Conservation (phyloP, 2,888 invertebrate species). For the Drepana falcataria region DNA sequence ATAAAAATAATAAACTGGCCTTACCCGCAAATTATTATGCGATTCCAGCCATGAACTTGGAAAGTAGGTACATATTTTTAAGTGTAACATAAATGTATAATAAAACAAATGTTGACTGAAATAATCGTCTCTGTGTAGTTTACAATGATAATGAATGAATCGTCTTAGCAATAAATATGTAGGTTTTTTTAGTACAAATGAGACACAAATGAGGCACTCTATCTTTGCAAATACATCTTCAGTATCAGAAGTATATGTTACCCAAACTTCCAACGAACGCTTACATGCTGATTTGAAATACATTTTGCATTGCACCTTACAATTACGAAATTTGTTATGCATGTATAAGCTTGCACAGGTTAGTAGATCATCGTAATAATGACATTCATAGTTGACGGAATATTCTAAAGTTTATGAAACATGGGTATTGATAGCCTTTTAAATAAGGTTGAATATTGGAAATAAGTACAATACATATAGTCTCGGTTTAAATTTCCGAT, state of each 20-base stretch:
- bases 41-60: conserved; percentile 66
- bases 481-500: conserved; percentile 51
- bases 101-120: conserved; percentile 74
- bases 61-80: conserved; percentile 48
- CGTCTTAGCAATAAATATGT: conserved; percentile 56
- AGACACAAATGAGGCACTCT: conserved; percentile 10
- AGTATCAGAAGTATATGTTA: conserved; percentile 2
- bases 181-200: conserved; percentile 76
- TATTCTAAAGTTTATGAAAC: conserved; percentile 18
- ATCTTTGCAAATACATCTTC: conserved; percentile 6
- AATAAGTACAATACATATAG: conserved; percentile 67
- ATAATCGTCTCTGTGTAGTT: conserved; percentile 73
- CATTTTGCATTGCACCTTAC: no score
- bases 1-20: conserved; percentile 46
- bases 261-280: not conserved
- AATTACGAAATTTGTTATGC: no score
- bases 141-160: conserved; percentile 66
- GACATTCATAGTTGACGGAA: not conserved
- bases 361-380: no score
- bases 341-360: no score
- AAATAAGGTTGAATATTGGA: conserved; percentile 71
- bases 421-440: conserved; percentile 31
- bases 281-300: not conserved
- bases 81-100: conserved; percentile 62
- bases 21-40: conserved; percentile 61